Base-by-base conservation (phyloP, 2,113 vertebrate genomes). In the Panthera leo region DNA sequence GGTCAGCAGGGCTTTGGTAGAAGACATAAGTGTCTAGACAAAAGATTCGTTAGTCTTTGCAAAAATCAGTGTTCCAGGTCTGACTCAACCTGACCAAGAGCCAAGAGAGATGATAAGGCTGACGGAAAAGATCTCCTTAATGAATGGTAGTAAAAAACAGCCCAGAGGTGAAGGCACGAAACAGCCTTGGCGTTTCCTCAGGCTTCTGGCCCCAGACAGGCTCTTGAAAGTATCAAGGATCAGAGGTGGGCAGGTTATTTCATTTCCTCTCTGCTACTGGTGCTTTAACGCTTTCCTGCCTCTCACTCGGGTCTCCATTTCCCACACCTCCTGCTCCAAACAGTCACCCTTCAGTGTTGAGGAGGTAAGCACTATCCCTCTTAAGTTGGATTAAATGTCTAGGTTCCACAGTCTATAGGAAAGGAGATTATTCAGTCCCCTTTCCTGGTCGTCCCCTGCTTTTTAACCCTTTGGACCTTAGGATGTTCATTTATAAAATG, bases 21-120 rank as follows among this genome's bases (percentile, higher is more conserved):
- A 95, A 98, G 95, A 96, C 92, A 94, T 27, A 89, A 58, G 86
- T 15, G 86, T 98, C 98, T 98, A 97, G 96, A 98, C 93, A 83
- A 97, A 98, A 96, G 98, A 94, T 85, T 80, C 34, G 42, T 89
- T 97, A 98, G 55, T 80, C 91, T 97, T 97, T 95, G 76, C 73
- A 91, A 97, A 98, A 98, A 93, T 89, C 91, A 97, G 71, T 89
- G 80, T 84, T 97, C 75, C 92, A 93, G 19, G 7, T 97, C 95
- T 98, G 94, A 97, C 94, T 45, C 83, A 98, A 97, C 53, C 68
- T 95, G 97, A 95, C 51, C 0, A 27, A 93, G 96, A 97, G 91
- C 85, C 85, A 98, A 98, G 67, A 90, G 97, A 93, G 2, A 23
- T 94, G 96, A 96, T 98, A 98, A 98, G 71, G 94, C 39, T 83